phyloP scores from a whole-genome alignment of 1,140 invertebrate genomes.

The Babylonia areolata region DNA sequence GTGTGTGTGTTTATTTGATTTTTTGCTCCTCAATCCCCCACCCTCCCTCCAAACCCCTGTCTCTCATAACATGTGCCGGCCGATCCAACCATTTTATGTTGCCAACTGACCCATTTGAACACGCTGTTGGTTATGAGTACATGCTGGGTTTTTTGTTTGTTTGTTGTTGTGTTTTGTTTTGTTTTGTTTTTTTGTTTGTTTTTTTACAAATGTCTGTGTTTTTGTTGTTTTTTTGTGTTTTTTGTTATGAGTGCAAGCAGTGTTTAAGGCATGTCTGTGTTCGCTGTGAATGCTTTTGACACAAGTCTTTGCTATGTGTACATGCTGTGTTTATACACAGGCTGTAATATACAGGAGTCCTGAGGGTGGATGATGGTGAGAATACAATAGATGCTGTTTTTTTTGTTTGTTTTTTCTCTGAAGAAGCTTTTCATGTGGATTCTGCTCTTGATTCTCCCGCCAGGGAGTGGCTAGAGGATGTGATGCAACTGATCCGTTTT shows the following conservation, averaged over 20 bases:
- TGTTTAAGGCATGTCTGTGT: too few species aligned
- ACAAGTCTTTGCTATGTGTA: too few species aligned
- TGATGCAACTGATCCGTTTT: background rate
- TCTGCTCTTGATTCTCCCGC: background rate
- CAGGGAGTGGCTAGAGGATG: background rate
- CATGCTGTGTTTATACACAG: too few species aligned
- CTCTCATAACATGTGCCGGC: background rate
- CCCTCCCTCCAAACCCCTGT: too few species aligned
- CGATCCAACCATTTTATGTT: background rate
- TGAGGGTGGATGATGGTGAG: too few species aligned
- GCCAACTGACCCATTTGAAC: too few species aligned
- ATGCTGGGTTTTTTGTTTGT: background rate
- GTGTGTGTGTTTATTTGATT: too few species aligned
- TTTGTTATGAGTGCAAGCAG: too few species aligned
- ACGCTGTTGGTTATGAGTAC: too few species aligned
- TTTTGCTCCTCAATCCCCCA: too few species aligned
- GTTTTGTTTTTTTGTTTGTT: background rate
- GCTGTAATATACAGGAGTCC: too few species aligned
- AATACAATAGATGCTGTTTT: background rate
- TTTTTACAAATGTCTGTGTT: background rate
- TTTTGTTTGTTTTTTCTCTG: background rate
- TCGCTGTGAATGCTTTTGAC: too few species aligned
- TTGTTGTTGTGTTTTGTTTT: background rate
- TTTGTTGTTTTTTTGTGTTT: background rate
- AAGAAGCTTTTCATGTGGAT: background rate